phyloP scores from a whole-genome alignment of 2,888 invertebrate species.

The Drosophila macrothrix region DNA sequence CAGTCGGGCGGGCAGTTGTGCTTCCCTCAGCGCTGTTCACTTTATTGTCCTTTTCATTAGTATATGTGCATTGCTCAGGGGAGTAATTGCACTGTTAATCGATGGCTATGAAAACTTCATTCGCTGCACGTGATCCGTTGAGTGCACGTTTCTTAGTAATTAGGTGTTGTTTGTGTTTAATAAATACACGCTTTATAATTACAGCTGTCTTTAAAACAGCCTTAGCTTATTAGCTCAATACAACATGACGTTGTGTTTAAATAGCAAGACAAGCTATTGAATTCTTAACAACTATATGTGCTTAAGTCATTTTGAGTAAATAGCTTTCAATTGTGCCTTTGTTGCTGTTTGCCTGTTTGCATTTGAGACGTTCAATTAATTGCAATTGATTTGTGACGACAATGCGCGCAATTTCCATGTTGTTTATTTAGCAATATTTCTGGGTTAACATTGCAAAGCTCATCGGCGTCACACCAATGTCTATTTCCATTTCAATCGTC shows the following conservation, averaged over 20 bases:
- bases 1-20: slow-evolving; percentile 42
- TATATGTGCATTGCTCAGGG: slow-evolving; percentile 41
- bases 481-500: slow-evolving; percentile 20
- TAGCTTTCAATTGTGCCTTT: background rate
- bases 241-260: background rate
- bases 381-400: slow-evolving; percentile 70
- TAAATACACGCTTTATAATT: background rate
- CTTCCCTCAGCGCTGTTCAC: slow-evolving; percentile 41
- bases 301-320: slow-evolving; percentile 2
- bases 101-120: slow-evolving; percentile 4
- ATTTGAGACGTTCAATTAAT: slow-evolving; percentile 35
- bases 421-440: slow-evolving; percentile 46
- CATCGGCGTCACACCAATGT: slow-evolving; percentile 19
- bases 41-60: slow-evolving; percentile 71
- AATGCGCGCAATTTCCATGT: slow-evolving; percentile 41
- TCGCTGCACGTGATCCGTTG: slow-evolving; percentile 2
- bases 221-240: background rate
- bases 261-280: background rate
- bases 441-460: slow-evolving; percentile 11
- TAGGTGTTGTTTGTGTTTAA: background rate
- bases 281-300: background rate
- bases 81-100: slow-evolving; percentile 9
- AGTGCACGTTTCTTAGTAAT: background rate
- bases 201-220: background rate
- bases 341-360: background rate